phyloP scores from a whole-genome alignment of 2,888 invertebrate genomes.

The Drepana falcataria region DNA sequence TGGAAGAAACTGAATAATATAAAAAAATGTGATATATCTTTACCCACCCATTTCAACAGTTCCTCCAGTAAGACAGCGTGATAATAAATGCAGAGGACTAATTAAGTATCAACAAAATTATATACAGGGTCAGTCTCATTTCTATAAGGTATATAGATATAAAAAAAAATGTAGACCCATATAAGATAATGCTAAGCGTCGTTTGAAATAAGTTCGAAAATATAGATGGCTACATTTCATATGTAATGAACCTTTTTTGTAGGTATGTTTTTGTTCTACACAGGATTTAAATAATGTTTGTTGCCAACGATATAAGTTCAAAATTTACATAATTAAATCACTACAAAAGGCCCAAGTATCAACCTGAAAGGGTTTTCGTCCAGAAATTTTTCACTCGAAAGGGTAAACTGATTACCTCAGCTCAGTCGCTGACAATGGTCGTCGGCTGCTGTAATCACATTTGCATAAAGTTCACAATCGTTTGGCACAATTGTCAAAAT shows the following conservation, averaged over 20 bases:
- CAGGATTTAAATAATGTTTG: not conserved
- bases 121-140: too few species aligned
- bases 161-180: too few species aligned
- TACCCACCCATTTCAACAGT: too few species aligned
- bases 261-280: not conserved
- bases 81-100: too few species aligned
- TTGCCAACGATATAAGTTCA: conserved; percentile 1
- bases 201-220: too few species aligned
- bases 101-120: too few species aligned
- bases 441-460: conserved; percentile 43
- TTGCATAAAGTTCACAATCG: conserved; percentile 52
- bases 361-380: conserved; percentile 22
- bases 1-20: too few species aligned
- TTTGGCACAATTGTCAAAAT: conserved; percentile 29
- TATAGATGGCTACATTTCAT: too few species aligned
- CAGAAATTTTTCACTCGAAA: conserved; percentile 45
- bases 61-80: too few species aligned
- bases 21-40: too few species aligned
- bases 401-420: conserved; percentile 51
- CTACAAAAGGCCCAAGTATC: conserved; percentile 7
- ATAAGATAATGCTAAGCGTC: too few species aligned
- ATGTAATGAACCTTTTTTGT: not conserved
- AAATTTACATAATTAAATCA: conserved; percentile 2
- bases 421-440: conserved; percentile 43
- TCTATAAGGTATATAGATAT: too few species aligned